phyloP scores from a whole-genome alignment of 1,140 invertebrate species.

The Laupala kohalensis region DNA sequence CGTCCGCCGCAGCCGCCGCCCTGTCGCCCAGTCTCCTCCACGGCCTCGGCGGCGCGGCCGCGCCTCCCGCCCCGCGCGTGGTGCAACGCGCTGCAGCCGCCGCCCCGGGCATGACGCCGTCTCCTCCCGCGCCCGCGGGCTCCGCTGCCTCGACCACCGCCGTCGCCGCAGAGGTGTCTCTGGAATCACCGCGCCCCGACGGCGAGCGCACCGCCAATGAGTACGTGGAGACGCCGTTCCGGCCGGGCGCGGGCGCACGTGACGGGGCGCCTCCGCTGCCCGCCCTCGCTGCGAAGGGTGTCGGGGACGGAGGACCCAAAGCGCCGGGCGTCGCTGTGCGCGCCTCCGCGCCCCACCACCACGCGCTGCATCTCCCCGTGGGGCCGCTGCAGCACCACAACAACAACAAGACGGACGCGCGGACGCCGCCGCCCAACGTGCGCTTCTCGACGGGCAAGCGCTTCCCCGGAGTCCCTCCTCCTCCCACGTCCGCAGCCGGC shows the following conservation, averaged over 20 bases:
- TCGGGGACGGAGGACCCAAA: constrained; percentile 13
- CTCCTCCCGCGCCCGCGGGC: constrained; percentile 22
- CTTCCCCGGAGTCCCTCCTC: neutral
- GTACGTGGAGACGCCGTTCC: constrained; percentile 70
- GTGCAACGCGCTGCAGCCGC: constrained; percentile 30
- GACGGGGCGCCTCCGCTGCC: too few species aligned
- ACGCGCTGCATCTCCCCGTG: constrained; percentile 22
- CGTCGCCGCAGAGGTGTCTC: constrained; percentile 38
- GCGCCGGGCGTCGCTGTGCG: constrained; percentile 14
- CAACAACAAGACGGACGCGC: constrained; percentile 15
- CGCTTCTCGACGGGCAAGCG: constrained; percentile 16
- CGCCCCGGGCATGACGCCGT: constrained; percentile 25
- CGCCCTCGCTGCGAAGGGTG: constrained; percentile 8
- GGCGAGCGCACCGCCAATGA: constrained; percentile 64
- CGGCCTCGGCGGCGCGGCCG: constrained; percentile 33
- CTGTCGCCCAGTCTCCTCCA: constrained; percentile 34
- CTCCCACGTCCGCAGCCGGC: constrained; percentile 1
- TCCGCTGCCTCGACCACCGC: constrained; percentile 25
- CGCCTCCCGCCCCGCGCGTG: constrained; percentile 38
- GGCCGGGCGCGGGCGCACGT: constrained; percentile 22
- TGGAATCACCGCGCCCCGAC: constrained; percentile 60
- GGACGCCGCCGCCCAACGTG: constrained; percentile 13
- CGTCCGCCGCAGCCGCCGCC: constrained; percentile 26
- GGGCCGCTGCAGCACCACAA: constrained; percentile 22
- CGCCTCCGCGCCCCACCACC: constrained; percentile 11